Evolutionary conservation across 2,888 invertebrate genomes (phyloP).

Genomic region (Mimachlamys varia): DNA sequence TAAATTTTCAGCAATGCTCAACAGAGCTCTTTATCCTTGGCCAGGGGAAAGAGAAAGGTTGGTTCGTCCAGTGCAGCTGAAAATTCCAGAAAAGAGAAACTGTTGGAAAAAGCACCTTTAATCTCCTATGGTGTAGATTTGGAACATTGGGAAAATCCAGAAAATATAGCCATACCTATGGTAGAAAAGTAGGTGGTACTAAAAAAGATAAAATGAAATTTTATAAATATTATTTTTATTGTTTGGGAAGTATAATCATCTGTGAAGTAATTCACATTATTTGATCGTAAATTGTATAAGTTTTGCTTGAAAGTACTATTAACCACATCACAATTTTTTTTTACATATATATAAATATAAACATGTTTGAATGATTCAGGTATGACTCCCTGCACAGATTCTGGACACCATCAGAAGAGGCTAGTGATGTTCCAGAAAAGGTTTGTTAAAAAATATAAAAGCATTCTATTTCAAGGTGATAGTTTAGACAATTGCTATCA

Average conservation of each 20-base stretch:
- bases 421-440: slow-evolving; percentile 57
- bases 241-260: no score
- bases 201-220: no score
- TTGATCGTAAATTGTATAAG: no score
- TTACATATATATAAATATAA: not conserved
- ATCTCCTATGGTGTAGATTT: slow-evolving; percentile 83
- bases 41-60: slow-evolving; percentile 1
- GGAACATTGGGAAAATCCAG: slow-evolving; percentile 83
- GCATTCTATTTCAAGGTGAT: no score
- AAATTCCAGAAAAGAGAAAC: slow-evolving; percentile 50
- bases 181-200: slow-evolving; percentile 79
- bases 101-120: slow-evolving; percentile 80
- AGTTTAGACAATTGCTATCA: no score
- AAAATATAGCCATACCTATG: slow-evolving; percentile 80
- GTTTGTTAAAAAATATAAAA: slow-evolving; percentile 39
- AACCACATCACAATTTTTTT: not conserved
- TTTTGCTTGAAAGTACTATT: no score
- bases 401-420: slow-evolving; percentile 63
- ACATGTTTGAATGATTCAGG: slow-evolving; percentile 49
- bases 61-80: not conserved
- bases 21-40: not conserved
- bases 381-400: slow-evolving; percentile 69
- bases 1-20: not conserved
- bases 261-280: no score
- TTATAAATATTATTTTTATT: no score